Conservation (phyloP, 2,888 invertebrate species). For the Pinctada fucata region DNA sequence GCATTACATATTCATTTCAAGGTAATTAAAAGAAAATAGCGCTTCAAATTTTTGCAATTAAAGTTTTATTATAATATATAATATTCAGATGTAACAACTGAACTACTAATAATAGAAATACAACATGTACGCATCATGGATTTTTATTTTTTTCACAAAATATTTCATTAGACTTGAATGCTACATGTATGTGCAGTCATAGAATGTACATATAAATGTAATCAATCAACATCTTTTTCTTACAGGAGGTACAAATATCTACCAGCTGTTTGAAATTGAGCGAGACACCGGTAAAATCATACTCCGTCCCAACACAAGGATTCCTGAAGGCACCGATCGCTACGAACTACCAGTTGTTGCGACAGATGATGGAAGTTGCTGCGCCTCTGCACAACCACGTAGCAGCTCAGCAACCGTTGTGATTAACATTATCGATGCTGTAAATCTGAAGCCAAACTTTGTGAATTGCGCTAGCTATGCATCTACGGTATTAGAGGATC, state of each 20-base stretch:
- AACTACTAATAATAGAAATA: too few relatives aligned
- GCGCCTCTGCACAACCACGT: constrained; percentile 86
- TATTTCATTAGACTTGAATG: too few relatives aligned
- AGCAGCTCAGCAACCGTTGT: constrained; percentile 96
- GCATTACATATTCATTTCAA: constrained; percentile 87
- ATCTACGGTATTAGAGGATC: constrained; percentile 52
- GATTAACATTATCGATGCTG: constrained; percentile 97
- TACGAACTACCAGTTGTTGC: constrained; percentile 97
- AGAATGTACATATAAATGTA: too few relatives aligned
- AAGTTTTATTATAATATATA: not conserved
- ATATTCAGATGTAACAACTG: not conserved
- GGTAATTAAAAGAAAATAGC: constrained; percentile 43
- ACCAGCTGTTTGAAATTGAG: constrained; percentile 68
- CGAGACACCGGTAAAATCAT: constrained; percentile 71
- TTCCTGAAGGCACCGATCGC: constrained; percentile 75
- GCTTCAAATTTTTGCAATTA: not conserved
- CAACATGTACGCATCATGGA: too few relatives aligned
- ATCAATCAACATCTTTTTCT: not conserved
- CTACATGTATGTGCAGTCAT: too few relatives aligned
- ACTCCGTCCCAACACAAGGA: constrained; percentile 43
- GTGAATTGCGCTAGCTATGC: constrained; percentile 94
- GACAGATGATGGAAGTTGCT: constrained; percentile 97
- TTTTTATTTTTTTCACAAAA: too few relatives aligned
- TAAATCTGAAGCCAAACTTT: constrained; percentile 96
- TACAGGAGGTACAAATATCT: constrained; percentile 34